Evolutionary conservation across 1,140 invertebrate species (phyloP), one percentile per base, ranked within the genome.

Genomic region (Drosophila triauraria): DNA sequence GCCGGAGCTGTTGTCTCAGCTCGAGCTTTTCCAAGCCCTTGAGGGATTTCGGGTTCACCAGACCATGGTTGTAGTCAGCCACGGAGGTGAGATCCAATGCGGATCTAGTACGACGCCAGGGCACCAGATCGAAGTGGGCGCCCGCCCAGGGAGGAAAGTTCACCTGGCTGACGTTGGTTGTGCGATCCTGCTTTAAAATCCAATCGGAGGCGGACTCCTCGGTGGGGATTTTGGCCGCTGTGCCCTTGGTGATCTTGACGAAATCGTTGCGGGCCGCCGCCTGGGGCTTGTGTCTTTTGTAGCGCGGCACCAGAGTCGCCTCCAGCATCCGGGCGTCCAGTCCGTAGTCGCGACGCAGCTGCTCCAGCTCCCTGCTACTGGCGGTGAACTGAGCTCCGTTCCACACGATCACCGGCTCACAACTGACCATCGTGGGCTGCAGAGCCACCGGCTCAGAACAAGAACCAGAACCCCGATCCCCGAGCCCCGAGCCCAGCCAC

Each of bases 111-210:
- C 78, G 80, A 7, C 91, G 90, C 91, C 91, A 92, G 9, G 91
- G 91, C 30, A 92, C 90, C 43, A 92, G 47, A 68, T 92, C 91
- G 23, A 92, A 92, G 46, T 92, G 90, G 7, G 81, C 87, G 56
- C 64, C 68, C 12, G 72, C 63, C 91, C 91, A 92, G 30, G 91
- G 81, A 64, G 91, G 84, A 5, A 92, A 92, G 51, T 92, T 91
- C 17, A 92, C 81, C 48, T 84, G 86, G 7, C 76, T 60, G 32
- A 83, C 70, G 57, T 68, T 65, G 35, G 80, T 76, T 50, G 75
- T 50, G 65, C 84, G 69, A 38, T 87, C 84, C 58, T 91, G 74
- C 13, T 72, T 82, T 20, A 91, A n/a, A 10, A 91, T 91, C 88
- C 88, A 91, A 44, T 87, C 87, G 7, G 88, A 91, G 2, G 60